phyloP scores from a whole-genome alignment of 2,113 vertebrate genomes.

The Perca flavescens region DNA sequence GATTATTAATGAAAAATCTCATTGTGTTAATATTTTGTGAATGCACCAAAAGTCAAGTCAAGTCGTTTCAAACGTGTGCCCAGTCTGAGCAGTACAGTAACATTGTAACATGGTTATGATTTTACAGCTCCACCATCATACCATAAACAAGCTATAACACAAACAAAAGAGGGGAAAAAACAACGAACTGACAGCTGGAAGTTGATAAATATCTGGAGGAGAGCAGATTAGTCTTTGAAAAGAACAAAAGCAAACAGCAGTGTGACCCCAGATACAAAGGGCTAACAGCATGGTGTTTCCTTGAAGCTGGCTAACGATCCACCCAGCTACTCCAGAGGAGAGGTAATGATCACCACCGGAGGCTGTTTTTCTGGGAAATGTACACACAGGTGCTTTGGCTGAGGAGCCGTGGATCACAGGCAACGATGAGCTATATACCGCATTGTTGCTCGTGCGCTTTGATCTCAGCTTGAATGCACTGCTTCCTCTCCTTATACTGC shows the following conservation, averaged over 20 bases:
- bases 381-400: slow-evolving; percentile 71
- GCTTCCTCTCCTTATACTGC: slow-evolving; percentile 45
- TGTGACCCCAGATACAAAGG: slow-evolving; percentile 61
- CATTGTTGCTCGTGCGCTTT: slow-evolving; percentile 67
- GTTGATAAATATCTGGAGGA: slow-evolving; percentile 63
- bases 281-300: slow-evolving; percentile 63
- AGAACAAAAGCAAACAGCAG: slow-evolving; percentile 67
- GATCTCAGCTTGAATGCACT: slow-evolving; percentile 69
- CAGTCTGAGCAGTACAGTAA: not conserved
- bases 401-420: slow-evolving; percentile 59
- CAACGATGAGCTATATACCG: slow-evolving; percentile 46
- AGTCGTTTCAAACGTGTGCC: not conserved
- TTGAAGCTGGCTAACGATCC: slow-evolving; percentile 74
- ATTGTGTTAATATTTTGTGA: too few relatives aligned
- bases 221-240: slow-evolving; percentile 61
- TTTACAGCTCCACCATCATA: slow-evolving; percentile 1
- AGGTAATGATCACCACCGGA: slow-evolving; percentile 74
- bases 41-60: too few relatives aligned
- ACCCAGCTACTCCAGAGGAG: slow-evolving; percentile 64
- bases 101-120: not conserved
- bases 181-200: slow-evolving; percentile 51
- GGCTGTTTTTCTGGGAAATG: slow-evolving; percentile 68
- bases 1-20: too few relatives aligned
- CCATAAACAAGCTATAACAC: slow-evolving; percentile 29
- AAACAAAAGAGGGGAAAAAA: slow-evolving; percentile 12